phyloP scores from a whole-genome alignment of 2,888 invertebrate species.

The Venustoraphidia nigricollis region DNA sequence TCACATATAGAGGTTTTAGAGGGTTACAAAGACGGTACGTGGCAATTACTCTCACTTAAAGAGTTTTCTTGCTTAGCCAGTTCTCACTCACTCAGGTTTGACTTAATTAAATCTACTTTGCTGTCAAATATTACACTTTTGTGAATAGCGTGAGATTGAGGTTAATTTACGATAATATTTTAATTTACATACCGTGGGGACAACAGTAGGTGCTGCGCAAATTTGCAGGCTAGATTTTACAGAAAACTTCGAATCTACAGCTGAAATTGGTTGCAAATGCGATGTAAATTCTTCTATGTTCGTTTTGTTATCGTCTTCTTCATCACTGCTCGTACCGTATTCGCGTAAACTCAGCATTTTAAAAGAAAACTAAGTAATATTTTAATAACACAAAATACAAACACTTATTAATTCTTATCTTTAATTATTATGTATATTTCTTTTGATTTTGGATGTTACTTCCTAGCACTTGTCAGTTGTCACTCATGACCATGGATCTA shows the following conservation, averaged over 20 bases:
- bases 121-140: too few relatives aligned
- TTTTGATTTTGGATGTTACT: neutral
- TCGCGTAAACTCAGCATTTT: constrained; percentile 55
- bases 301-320: constrained; percentile 32
- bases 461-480: neutral
- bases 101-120: too few relatives aligned
- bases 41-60: too few relatives aligned
- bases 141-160: neutral
- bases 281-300: constrained; percentile 30
- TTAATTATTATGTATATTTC: neutral
- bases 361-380: too few relatives aligned
- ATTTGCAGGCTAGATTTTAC: constrained; percentile 49
- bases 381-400: too few relatives aligned
- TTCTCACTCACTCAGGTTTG: too few relatives aligned
- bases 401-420: neutral
- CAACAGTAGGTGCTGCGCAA: constrained; percentile 70
- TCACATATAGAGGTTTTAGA: too few relatives aligned
- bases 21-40: too few relatives aligned
- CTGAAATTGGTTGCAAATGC: constrained; percentile 39
- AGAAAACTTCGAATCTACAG: constrained; percentile 33
- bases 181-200: constrained; percentile 49
- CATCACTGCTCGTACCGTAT: constrained; percentile 60
- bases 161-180: constrained; percentile 1
- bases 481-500: too few relatives aligned
- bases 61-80: too few relatives aligned